phyloP scores from a whole-genome alignment of 1,140 invertebrate species.

The Drosophila saltans region DNA sequence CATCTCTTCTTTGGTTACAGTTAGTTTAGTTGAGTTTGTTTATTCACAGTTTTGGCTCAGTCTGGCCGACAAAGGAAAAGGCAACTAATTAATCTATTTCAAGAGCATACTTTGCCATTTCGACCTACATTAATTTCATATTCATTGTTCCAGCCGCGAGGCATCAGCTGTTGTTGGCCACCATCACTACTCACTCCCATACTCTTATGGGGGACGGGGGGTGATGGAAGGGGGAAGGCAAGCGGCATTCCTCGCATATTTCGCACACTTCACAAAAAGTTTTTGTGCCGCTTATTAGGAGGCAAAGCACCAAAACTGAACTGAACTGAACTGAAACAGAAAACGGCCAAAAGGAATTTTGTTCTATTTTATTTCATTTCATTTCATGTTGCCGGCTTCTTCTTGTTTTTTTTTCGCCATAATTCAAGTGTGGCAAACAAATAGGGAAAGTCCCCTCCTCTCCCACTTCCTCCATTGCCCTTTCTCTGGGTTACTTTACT shows the following conservation, averaged over 20 bases:
- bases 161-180: slow-evolving; percentile 29
- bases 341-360: slow-evolving; percentile 50
- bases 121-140: slow-evolving; percentile 80
- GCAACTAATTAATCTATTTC: slow-evolving; percentile 77
- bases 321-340: no score
- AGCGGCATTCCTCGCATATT: slow-evolving; percentile 57
- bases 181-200: background rate
- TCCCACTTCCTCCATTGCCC: background rate
- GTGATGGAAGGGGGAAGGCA: no score
- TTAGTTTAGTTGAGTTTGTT: background rate
- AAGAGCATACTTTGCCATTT: slow-evolving; percentile 73
- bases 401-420: slow-evolving; percentile 42
- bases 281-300: slow-evolving; percentile 74
- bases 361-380: slow-evolving; percentile 4
- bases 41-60: background rate
- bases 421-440: slow-evolving; percentile 71
- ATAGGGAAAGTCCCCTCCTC: slow-evolving; percentile 20
- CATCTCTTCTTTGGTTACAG: no score
- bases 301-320: slow-evolving; percentile 40
- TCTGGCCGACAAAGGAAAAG: background rate
- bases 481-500: slow-evolving; percentile 1
- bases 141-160: slow-evolving; percentile 59
- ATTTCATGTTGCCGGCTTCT: background rate
- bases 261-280: slow-evolving; percentile 71
- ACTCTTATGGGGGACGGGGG: background rate